Evolutionary conservation across 2,888 invertebrate species (phyloP).

Genomic region (Thymelicus lineola): DNA sequence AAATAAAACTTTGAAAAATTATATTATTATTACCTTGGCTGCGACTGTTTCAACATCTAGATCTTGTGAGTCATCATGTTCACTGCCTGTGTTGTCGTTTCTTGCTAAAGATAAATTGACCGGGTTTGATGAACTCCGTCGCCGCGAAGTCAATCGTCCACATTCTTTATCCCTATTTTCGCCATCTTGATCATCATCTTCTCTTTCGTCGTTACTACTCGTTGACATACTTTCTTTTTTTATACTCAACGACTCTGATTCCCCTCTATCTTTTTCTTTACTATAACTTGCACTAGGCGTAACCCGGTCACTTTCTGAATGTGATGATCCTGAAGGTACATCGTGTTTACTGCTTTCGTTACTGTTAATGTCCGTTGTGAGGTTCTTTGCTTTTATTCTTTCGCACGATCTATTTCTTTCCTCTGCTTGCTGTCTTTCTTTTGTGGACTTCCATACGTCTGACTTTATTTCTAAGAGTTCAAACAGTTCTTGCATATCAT

Average conservation of each 20-base stretch:
- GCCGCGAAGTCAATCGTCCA: slow-evolving; percentile 83
- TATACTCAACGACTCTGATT: slow-evolving; percentile 76
- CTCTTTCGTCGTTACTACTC: slow-evolving; percentile 81
- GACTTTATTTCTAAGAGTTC: slow-evolving; percentile 94
- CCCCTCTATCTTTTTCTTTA: slow-evolving; percentile 75
- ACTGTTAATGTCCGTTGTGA: slow-evolving; percentile 81
- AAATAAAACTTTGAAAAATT: too few relatives aligned
- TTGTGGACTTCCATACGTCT: slow-evolving; percentile 89
- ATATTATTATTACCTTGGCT: slow-evolving; percentile 67
- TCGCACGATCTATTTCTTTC: slow-evolving; percentile 80
- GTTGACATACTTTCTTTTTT: slow-evolving; percentile 83
- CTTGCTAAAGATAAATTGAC: slow-evolving; percentile 90
- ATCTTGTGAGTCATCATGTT: slow-evolving; percentile 82
- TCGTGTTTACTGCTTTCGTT: slow-evolving; percentile 83
- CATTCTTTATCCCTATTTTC: slow-evolving; percentile 82
- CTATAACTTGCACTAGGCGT: slow-evolving; percentile 79
- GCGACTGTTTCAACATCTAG: slow-evolving; percentile 83
- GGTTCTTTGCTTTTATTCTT: slow-evolving; percentile 75
- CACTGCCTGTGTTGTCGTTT: slow-evolving; percentile 85
- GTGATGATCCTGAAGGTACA: slow-evolving; percentile 79
- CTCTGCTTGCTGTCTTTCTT: slow-evolving; percentile 80
- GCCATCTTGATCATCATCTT: slow-evolving; percentile 78
- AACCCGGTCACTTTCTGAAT: slow-evolving; percentile 79
- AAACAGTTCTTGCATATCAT: slow-evolving; percentile 92
- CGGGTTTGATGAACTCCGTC: slow-evolving; percentile 92